Conservation (phyloP, 2,888 invertebrate genomes). For the Cryptocephalus moraei region DNA sequence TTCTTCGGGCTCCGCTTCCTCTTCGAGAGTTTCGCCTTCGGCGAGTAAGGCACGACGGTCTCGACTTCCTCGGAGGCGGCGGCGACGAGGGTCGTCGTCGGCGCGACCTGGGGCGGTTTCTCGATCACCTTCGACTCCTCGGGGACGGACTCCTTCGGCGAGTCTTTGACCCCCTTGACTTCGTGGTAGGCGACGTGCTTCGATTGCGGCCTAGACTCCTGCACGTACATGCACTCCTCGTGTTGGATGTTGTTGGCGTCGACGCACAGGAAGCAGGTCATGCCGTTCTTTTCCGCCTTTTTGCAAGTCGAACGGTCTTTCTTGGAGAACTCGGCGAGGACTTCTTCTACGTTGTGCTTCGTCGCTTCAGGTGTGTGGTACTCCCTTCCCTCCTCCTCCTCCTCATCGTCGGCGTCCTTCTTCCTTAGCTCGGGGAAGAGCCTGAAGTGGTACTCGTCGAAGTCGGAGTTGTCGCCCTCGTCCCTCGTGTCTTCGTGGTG, state of each 20-base stretch:
- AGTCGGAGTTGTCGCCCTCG: conserved; percentile 32
- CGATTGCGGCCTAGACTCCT: conserved; percentile 54
- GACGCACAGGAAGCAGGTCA: conserved; percentile 67
- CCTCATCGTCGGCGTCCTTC: conserved; percentile 25
- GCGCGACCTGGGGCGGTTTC: conserved; percentile 17
- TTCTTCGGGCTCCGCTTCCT: conserved; percentile 17
- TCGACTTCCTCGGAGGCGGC: conserved; percentile 22
- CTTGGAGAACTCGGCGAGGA: conserved; percentile 61
- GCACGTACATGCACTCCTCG: conserved; percentile 71
- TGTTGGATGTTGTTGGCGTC: conserved; percentile 60
- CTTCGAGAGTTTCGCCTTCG: not conserved
- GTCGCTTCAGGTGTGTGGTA: conserved; percentile 38
- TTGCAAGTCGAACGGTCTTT: conserved; percentile 64
- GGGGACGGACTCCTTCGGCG: conserved; percentile 24
- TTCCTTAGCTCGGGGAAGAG: conserved; percentile 36
- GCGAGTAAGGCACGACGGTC: conserved; percentile 4
- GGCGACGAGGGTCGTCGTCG: conserved; percentile 12
- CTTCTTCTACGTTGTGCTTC: conserved; percentile 59
- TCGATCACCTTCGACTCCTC: conserved; percentile 15
- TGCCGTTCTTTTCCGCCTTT: conserved; percentile 59
- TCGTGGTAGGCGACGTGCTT: conserved; percentile 58
- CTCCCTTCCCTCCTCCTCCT: conserved; percentile 20
- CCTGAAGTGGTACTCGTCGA: conserved; percentile 39
- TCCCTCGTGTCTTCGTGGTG: not conserved
- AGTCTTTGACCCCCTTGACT: conserved; percentile 48